These are phyloP conservation scores for Seriola quinqueradiata DNA, from an alignment of 2,113 vertebrate species.

Conservation along the genomic window DNA sequence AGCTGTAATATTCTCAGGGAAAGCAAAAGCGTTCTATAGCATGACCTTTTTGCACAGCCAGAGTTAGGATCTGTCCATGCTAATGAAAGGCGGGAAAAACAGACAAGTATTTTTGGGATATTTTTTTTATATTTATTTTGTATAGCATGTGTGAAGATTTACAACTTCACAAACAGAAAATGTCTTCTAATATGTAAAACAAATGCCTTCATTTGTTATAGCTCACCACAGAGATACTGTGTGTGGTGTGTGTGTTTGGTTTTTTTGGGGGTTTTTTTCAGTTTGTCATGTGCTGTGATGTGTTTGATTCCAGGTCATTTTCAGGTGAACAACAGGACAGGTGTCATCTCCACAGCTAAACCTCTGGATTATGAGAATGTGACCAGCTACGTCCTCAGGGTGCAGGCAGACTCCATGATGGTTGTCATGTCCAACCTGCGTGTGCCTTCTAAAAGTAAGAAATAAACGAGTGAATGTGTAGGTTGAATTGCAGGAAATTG, in stretches of 20 bases:
- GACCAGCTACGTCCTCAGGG: conserved; percentile 87
- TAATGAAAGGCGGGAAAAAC: background rate
- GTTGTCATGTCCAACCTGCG: conserved; percentile 89
- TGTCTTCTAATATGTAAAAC: background rate
- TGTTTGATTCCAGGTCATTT: conserved; percentile 85
- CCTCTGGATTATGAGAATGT: conserved; percentile 89
- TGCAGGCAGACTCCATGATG: conserved; percentile 91
- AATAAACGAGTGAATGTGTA: background rate
- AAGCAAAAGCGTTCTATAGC: conserved; percentile 4
- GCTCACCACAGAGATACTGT: no score
- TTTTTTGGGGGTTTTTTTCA: background rate
- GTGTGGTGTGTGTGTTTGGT: no score
- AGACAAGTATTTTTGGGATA: conserved; percentile 8
- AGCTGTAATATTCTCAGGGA: conserved; percentile 18
- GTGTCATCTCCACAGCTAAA: conserved; percentile 87
- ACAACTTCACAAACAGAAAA: background rate
- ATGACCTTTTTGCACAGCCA: conserved; percentile 12
- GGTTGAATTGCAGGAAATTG: background rate
- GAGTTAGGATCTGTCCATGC: background rate
- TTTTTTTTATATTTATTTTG: background rate
- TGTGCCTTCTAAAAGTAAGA: conserved; percentile 93
- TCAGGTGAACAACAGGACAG: conserved; percentile 89
- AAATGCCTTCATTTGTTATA: background rate
- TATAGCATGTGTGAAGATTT: background rate
- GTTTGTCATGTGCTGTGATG: background rate